Base-by-base conservation (phyloP, 2,888 invertebrate species). In the Thymelicus acteon region DNA sequence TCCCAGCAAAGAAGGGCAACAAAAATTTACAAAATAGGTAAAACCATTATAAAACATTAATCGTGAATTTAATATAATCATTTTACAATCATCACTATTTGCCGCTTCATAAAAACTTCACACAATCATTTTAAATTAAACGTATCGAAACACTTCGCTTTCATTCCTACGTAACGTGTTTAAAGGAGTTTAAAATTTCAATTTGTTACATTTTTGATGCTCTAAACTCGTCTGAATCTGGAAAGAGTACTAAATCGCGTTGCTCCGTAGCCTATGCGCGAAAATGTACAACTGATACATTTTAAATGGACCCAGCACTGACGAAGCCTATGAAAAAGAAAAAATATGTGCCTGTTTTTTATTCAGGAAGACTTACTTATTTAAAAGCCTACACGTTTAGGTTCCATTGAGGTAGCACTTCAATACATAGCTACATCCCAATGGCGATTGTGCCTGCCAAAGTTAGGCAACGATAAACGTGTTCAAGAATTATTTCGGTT, bases 241-340 rank as follows among this genome's bases (percentile, higher is more conserved):
- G 7, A 7, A 6, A 49, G 19, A 19, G 15, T 52, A 52, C 49
- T 52, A 52, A 52, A 52, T 52, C 8, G 49, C 19, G 49, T 7
- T 6, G 19, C 49, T 52, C 7, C 19, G 49, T 52, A 47, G 12
- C 47, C 10, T 47, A 49, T 49, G 44, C 44, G 8, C 44, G 44
- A 44, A 63, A 15, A 39, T 15, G 31, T 57, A 31, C 31, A 24
- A 40, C 24, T 49, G 66, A 47, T 66, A 57, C 66, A 66, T 66
- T 66, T 66, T 60, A 67, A 60, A 67, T 67, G 39, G 67, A 49
- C 5, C 66, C 47, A 58, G 66, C 66, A 37, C 66, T 57, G 44
- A 37, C 44, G 39, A 58, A 58, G 58, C n/a, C 40, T 13, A 49
- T 12, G 37, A 67, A 67, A 67, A 60, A 40, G 40, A 60, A 60